phyloP scores from a whole-genome alignment of 2,113 vertebrate species.

The Megaceryle maxima region DNA sequence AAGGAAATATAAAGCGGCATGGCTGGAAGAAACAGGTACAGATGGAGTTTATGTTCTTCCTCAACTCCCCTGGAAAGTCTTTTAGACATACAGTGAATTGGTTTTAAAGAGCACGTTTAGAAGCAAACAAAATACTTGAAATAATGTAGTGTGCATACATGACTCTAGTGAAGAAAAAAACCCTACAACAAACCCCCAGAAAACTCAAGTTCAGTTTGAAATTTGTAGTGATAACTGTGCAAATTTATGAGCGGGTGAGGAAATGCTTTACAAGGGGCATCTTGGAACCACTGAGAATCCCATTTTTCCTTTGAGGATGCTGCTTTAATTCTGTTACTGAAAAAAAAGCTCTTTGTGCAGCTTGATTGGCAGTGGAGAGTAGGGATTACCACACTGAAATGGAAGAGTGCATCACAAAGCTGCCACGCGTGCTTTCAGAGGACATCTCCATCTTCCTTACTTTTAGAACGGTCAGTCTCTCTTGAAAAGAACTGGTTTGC shows the following conservation, averaged over 20 bases:
- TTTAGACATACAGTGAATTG: neutral
- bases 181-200: neutral
- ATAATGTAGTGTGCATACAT: neutral
- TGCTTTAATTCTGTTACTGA: neutral
- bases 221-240: neutral
- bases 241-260: neutral
- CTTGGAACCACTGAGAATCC: neutral
- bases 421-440: neutral
- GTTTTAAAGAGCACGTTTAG: neutral
- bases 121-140: neutral
- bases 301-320: neutral
- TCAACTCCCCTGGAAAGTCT: neutral
- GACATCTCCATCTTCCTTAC: neutral
- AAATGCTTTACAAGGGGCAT: neutral
- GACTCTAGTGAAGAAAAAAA: neutral
- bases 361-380: neutral
- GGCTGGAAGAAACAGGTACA: conserved; percentile 98
- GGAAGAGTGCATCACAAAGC: neutral
- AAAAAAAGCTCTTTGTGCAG: neutral
- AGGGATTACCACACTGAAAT: neutral
- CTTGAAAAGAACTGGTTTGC: neutral
- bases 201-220: neutral
- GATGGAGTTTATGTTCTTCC: neutral
- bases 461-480: neutral
- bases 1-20: conserved; percentile 94